These are phyloP conservation scores for Ancistrus triradiatus DNA, from an alignment of 2,113 vertebrate genomes.

Conservation along the genomic window DNA sequence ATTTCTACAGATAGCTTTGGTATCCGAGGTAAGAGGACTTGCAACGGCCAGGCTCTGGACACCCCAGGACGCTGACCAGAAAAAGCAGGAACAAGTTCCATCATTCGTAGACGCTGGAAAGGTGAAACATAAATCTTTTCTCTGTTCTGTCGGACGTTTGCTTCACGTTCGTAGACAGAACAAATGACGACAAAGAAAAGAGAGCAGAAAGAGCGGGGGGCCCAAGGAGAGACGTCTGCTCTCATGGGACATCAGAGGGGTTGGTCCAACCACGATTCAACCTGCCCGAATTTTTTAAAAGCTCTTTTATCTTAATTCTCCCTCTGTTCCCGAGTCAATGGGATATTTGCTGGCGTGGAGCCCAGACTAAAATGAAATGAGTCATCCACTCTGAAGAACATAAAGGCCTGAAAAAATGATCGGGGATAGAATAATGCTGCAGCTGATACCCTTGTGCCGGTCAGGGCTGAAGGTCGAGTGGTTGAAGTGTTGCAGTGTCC, in stretches of 20 bases:
- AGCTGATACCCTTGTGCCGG: neutral
- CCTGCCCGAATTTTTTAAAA: neutral
- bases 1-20: too few relatives aligned
- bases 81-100: too few relatives aligned
- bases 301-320: slow-evolving; percentile 2
- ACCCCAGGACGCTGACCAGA: too few relatives aligned
- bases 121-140: too few relatives aligned
- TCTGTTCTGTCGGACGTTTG: too few relatives aligned
- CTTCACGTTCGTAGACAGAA: too few relatives aligned
- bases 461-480: slow-evolving; percentile 53
- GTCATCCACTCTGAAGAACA: slow-evolving; percentile 14
- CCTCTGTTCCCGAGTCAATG: slow-evolving; percentile 15
- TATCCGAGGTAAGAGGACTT: too few relatives aligned
- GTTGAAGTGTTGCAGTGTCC: neutral
- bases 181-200: too few relatives aligned
- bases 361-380: slow-evolving; percentile 34
- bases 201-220: neutral
- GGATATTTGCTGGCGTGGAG: slow-evolving; percentile 23
- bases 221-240: neutral
- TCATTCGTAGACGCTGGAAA: too few relatives aligned
- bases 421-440: neutral
- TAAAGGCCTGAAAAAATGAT: slow-evolving; percentile 35
- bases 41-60: too few relatives aligned
- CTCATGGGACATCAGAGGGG: neutral
- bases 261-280: neutral